Conservation (phyloP, 2,113 vertebrate species). For the Lota lota region DNA sequence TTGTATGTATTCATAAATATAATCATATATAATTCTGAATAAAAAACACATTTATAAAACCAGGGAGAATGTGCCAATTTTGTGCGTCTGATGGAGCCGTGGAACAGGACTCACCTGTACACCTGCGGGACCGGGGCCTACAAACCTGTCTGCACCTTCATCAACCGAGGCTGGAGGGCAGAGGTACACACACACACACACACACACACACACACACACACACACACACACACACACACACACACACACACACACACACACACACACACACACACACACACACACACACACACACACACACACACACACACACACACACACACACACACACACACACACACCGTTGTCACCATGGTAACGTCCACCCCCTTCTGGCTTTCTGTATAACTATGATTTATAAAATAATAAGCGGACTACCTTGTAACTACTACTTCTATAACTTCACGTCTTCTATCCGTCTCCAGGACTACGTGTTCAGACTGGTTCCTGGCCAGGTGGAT, state of each 20-base stretch:
- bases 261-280: no score
- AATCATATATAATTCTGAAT: neutral
- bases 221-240: no score
- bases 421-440: no score
- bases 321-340: neutral
- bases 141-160: constrained; percentile 65
- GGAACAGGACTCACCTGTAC: constrained; percentile 73
- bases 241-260: no score
- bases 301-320: no score
- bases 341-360: neutral
- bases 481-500: constrained; percentile 60
- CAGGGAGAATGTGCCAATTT: constrained; percentile 73
- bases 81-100: constrained; percentile 66
- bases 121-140: constrained; percentile 73
- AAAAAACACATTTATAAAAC: neutral
- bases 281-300: no score
- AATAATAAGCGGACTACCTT: no score
- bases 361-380: no score
- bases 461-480: constrained; percentile 71
- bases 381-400: neutral
- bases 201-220: neutral
- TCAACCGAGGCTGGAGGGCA: constrained; percentile 70
- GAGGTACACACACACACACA: constrained; percentile 45
- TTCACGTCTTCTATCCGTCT: neutral
- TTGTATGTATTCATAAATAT: neutral